Base-by-base conservation (phyloP, 2,113 vertebrate species). In the Rhinoderma darwinii region DNA sequence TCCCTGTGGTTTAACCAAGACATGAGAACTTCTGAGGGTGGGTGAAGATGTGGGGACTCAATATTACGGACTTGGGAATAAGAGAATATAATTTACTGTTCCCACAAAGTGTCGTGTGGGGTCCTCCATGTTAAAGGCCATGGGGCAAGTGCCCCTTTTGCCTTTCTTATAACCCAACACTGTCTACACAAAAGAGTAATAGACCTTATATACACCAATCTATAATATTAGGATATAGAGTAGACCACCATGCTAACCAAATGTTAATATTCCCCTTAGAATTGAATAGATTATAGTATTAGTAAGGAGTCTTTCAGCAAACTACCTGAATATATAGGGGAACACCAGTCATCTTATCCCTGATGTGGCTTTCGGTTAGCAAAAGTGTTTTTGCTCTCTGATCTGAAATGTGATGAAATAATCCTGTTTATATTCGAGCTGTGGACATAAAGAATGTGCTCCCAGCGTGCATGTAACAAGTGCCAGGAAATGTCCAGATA, bases 351-450 rank as follows among this genome's bases (percentile, higher is more conserved):
- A 66, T 41, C 78, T 41, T 56, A 14, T 25, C 14, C 54, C 50
- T 17, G 56, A 25, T 80, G 32, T 80, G 37, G 63, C 66, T 68
- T 39, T 54, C 56, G 50, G 82, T 86, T 68, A 27, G 43, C 20
- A 35, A 86, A 79, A 6, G 47, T 73, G 35, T 51, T 87, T 87
- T 41, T 6, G 30, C 20, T 15, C 85, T 82, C 68, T 87, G 68
- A 81, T 86, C 66, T 86, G 79, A 56, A 73, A 56, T 37, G 76
- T 61, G 66, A 82, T 82, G 27, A 61, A 73, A 86, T 86, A 86
- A 82, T 63, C 79, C 35, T 82, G 79, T 63, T 87, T 82, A 75
- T 82, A 75, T 87, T 30, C 37, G 25, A n/a, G 39, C 44, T 74
- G 47, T 51, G 66, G 72, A 72, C 79, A 74, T 51, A 86, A 80